Conservation (phyloP, 2,888 invertebrate species). For the Ligdia adustata region DNA sequence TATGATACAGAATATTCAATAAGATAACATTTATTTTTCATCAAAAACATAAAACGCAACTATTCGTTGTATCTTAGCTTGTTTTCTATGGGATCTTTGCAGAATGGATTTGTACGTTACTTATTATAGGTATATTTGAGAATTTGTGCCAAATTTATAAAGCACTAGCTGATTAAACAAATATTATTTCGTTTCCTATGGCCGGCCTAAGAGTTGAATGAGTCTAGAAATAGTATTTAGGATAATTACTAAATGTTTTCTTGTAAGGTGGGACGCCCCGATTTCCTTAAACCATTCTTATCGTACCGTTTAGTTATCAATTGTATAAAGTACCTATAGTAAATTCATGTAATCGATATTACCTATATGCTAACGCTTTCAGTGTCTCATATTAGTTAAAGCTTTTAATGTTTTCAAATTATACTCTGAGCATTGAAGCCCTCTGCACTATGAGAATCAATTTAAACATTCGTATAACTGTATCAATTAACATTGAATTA, state of each 20-base stretch:
- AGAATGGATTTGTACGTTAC: not conserved
- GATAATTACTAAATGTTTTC: not conserved
- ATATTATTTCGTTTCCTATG: not conserved
- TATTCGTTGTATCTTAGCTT: no score
- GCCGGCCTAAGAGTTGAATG: conserved; percentile 3
- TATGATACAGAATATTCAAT: no score
- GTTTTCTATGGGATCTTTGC: not conserved
- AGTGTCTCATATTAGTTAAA: not conserved
- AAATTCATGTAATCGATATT: not conserved
- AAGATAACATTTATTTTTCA: no score
- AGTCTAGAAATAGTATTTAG: not conserved
- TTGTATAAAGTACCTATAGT: not conserved
- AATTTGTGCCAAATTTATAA: conserved; percentile 20
- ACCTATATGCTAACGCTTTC: conserved; percentile 5
- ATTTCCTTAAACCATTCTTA: conserved; percentile 35
- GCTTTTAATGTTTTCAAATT: conserved; percentile 18
- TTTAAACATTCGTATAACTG: no score
- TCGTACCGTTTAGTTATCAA: conserved; percentile 9
- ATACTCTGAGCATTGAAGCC: no score
- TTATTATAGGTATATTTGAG: not conserved
- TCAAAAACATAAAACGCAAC: no score
- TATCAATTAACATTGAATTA: no score
- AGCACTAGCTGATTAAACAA: not conserved
- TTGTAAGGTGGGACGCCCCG: conserved; percentile 38
- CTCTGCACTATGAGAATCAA: no score